A percentile compares a stretch with the other conserved stretches of the same genome.
Evolutionary conservation across 1,140 invertebrate genomes (phyloP).

Genomic region (Mylabris phalerata): DNA sequence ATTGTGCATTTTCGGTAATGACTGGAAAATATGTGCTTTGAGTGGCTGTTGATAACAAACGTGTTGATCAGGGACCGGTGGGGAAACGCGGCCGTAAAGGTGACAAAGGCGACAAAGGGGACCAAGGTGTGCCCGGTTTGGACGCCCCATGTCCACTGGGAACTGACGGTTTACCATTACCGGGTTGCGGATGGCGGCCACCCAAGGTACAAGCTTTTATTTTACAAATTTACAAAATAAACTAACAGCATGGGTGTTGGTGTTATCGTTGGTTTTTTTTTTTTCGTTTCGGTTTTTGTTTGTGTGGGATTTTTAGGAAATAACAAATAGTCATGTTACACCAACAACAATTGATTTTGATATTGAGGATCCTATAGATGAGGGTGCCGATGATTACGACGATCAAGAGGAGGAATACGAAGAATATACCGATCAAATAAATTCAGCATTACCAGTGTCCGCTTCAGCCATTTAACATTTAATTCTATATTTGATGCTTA

Average conservation of each 20-base stretch:
- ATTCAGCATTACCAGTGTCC: slow-evolving; percentile 35
- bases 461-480: slow-evolving; percentile 36
- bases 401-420: slow-evolving; percentile 50
- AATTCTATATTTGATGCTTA: background rate
- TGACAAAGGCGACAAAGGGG: slow-evolving; percentile 85
- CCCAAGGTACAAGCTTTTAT: slow-evolving; percentile 55
- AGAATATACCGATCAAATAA: slow-evolving; percentile 47
- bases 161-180: slow-evolving; percentile 84
- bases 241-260: slow-evolving; percentile 23
- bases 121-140: slow-evolving; percentile 90
- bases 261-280: too few species aligned
- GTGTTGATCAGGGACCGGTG: slow-evolving; percentile 58
- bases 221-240: background rate
- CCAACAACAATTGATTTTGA: slow-evolving; percentile 37
- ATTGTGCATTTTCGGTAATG: too few species aligned
- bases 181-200: slow-evolving; percentile 90
- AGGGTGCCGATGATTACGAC: slow-evolving; percentile 45
- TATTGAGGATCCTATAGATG: slow-evolving; percentile 40
- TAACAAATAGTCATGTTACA: slow-evolving; percentile 37
- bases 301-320: slow-evolving; percentile 29
- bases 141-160: slow-evolving; percentile 96
- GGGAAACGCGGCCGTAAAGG: slow-evolving; percentile 88
- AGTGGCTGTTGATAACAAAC: too few species aligned
- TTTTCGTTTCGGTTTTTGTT: slow-evolving; percentile 9
- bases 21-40: too few species aligned